These are phyloP conservation scores for Theodoxus fluviatilis DNA, from an alignment of 2,888 invertebrate genomes.

Conservation along the genomic window DNA sequence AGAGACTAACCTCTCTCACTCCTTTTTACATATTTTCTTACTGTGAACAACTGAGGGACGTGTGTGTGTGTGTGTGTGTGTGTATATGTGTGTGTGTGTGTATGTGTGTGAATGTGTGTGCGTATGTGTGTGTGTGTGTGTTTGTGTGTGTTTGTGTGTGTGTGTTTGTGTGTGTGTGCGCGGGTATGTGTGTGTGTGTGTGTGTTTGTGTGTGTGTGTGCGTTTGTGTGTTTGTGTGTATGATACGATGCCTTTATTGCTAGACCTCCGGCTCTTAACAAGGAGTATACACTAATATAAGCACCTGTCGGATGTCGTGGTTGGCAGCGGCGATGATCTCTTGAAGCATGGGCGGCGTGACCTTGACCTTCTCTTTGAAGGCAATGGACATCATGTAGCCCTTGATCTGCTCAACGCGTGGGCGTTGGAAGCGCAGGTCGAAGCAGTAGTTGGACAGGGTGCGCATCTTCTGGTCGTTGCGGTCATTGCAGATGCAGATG, in stretches of 20 bases:
- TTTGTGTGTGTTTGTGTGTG: no score
- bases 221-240: background rate
- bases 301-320: conserved; percentile 90
- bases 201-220: background rate
- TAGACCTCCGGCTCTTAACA: background rate
- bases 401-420: conserved; percentile 88
- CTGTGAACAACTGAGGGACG: no score
- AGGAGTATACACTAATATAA: background rate
- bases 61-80: no score
- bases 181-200: no score
- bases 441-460: conserved; percentile 92
- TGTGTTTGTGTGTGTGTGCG: no score
- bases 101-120: no score
- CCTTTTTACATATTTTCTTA: no score
- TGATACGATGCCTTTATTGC: background rate
- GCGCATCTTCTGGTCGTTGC: conserved; percentile 87
- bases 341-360: conserved; percentile 77
- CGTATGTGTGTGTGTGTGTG: no score
- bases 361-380: conserved; percentile 86
- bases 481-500: conserved; percentile 93
- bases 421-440: conserved; percentile 85
- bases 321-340: conserved; percentile 87
- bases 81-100: no score
- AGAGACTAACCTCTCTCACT: no score
- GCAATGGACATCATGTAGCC: conserved; percentile 90